A percentile compares a stretch with the other conserved stretches of the same genome.
These are phyloP conservation scores for Brachyhypopomus occidentalis DNA, from an alignment of 2,113 vertebrate species.

Conservation along the genomic window DNA sequence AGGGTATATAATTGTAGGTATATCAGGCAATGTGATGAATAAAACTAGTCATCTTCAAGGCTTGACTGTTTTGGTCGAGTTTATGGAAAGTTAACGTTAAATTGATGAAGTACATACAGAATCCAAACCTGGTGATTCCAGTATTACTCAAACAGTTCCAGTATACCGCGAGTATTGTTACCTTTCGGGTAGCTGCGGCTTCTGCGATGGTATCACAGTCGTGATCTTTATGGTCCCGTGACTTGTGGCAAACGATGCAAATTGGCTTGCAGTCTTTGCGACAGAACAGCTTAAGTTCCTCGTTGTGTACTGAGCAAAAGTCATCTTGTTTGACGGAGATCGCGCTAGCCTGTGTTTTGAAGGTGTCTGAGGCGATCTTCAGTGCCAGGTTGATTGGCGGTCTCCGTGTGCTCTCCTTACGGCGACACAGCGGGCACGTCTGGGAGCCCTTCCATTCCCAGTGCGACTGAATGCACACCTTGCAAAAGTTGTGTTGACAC, in stretches of 20 bases:
- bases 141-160: too few relatives aligned
- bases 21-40: background rate
- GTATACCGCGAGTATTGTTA: conserved; percentile 28
- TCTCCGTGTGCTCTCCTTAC: conserved; percentile 42
- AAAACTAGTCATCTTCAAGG: background rate
- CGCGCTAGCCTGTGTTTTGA: conserved; percentile 31
- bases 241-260: conserved; percentile 62
- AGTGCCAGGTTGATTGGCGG: conserved; percentile 69
- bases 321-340: background rate
- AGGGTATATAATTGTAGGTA: conserved; percentile 6
- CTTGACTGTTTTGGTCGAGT: too few relatives aligned
- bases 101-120: too few relatives aligned
- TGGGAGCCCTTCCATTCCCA: conserved; percentile 63
- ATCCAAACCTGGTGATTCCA: too few relatives aligned
- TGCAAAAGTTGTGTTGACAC: conserved; percentile 67
- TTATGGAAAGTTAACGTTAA: too few relatives aligned
- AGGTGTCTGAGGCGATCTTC: conserved; percentile 61
- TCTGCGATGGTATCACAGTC: conserved; percentile 61
- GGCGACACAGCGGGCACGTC: conserved; percentile 65
- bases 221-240: conserved; percentile 66
- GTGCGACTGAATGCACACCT: conserved; percentile 61
- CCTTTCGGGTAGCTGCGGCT: conserved; percentile 63
- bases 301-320: conserved; percentile 57
- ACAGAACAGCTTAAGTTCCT: conserved; percentile 67
- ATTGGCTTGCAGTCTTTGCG: conserved; percentile 64